Evolutionary conservation across 2,113 vertebrate genomes (phyloP).

Genomic region (Rostratula benghalensis): DNA sequence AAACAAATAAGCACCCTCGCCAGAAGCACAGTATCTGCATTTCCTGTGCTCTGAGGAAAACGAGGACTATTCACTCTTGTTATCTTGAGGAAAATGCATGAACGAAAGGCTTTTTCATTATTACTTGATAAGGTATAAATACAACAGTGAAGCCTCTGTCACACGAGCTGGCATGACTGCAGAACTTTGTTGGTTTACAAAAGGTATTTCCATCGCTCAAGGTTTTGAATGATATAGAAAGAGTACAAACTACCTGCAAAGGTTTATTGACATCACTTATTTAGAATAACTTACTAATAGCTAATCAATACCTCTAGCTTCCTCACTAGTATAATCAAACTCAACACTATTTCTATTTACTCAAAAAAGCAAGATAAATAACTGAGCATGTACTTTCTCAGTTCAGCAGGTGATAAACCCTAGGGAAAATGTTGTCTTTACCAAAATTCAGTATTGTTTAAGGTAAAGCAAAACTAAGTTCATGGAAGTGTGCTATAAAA

Average conservation of each 20-base stretch:
- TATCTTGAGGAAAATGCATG: neutral
- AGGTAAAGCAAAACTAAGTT: neutral
- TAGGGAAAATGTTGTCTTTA: neutral
- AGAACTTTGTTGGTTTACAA: neutral
- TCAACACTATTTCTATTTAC: neutral
- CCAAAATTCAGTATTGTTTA: neutral
- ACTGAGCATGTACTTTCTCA: neutral
- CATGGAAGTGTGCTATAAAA: neutral
- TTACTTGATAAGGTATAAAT: neutral
- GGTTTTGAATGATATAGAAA: neutral
- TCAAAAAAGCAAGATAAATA: neutral
- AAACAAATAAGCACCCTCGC: neutral
- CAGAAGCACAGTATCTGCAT: neutral
- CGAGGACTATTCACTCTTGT: neutral
- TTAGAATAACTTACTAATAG: neutral
- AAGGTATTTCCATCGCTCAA: neutral
- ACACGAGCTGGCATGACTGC: neutral
- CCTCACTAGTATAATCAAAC: neutral
- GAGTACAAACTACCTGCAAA: neutral
- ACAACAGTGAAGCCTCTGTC: neutral
- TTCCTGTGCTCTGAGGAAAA: neutral
- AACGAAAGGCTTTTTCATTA: neutral
- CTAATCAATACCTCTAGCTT: neutral
- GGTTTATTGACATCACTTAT: neutral
- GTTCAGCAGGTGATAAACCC: neutral